A percentile compares a stretch with the other conserved stretches of the same genome.
Evolutionary conservation across 2,888 invertebrate genomes (phyloP).

Genomic region (Drosophila incognita): DNA sequence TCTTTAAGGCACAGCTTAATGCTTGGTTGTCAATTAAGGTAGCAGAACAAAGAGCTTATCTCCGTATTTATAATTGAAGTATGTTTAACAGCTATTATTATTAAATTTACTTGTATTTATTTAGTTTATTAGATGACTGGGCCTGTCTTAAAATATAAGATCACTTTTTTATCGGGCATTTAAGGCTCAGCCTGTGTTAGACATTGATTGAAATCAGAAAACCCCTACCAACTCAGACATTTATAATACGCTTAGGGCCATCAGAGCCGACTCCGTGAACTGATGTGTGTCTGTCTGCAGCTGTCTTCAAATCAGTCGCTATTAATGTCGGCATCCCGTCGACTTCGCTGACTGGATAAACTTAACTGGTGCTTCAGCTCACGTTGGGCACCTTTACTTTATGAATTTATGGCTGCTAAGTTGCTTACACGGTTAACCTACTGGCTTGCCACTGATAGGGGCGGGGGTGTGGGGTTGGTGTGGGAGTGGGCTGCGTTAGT

Average conservation of each 20-base stretch:
- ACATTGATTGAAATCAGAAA: conserved; percentile 24
- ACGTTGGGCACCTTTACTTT: conserved; percentile 48
- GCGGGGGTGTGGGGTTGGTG: conserved; percentile 6
- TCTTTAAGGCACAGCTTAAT: conserved; percentile 13
- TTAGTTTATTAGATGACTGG: background rate
- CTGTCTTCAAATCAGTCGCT: conserved; percentile 46
- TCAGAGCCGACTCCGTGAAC: conserved; percentile 4
- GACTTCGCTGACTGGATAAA: conserved; percentile 53
- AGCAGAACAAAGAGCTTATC: background rate
- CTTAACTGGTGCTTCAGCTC: conserved; percentile 46
- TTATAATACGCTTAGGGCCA: conserved; percentile 24
- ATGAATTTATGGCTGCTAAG: conserved; percentile 69
- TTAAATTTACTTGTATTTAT: background rate
- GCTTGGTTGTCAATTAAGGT: background rate
- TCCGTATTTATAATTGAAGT: background rate
- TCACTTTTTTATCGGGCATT: conserved; percentile 8
- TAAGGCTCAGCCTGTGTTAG: conserved; percentile 8
- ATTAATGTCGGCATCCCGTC: conserved; percentile 69
- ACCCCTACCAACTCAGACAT: conserved; percentile 8
- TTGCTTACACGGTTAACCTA: conserved; percentile 66
- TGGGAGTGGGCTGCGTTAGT: conserved; percentile 29
- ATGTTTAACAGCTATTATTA: background rate
- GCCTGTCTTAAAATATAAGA: background rate
- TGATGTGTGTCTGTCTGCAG: conserved; percentile 15
- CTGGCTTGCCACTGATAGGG: conserved; percentile 16